phyloP scores from a whole-genome alignment of 1,140 invertebrate genomes.

The Leptinotarsa texana region DNA sequence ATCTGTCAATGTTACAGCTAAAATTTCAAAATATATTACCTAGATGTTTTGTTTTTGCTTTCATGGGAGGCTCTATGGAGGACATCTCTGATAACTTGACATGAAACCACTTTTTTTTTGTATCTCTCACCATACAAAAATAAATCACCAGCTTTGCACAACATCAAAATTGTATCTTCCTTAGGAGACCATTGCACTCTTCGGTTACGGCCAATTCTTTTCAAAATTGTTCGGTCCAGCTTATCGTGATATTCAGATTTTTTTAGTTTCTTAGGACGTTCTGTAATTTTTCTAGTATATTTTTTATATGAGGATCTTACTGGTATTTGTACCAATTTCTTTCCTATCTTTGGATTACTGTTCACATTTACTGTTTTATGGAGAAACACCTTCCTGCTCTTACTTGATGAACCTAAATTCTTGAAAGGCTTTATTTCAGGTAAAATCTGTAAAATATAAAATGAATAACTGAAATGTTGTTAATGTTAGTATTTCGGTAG shows the following conservation, averaged over 20 bases:
- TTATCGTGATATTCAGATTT: slow-evolving; percentile 63
- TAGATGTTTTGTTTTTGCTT: slow-evolving; percentile 62
- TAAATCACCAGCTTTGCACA: slow-evolving; percentile 69
- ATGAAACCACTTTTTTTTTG: slow-evolving; percentile 58
- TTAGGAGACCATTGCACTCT: slow-evolving; percentile 65
- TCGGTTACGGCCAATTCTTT: slow-evolving; percentile 63
- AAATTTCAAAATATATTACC: slow-evolving; percentile 19
- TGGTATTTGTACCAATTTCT: slow-evolving; percentile 3
- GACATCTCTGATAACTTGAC: slow-evolving; percentile 65
- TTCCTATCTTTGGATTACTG: slow-evolving; percentile 8
- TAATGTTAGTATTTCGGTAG: too few species aligned
- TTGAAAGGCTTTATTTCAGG: slow-evolving; percentile 21
- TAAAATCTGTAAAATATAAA: neutral
- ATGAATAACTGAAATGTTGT: too few species aligned
- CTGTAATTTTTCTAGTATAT: slow-evolving; percentile 18
- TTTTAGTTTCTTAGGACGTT: slow-evolving; percentile 10
- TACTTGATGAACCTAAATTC: slow-evolving; percentile 11
- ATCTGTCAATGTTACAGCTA: neutral
- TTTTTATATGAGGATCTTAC: slow-evolving; percentile 7
- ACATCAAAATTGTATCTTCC: slow-evolving; percentile 69
- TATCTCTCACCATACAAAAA: slow-evolving; percentile 64
- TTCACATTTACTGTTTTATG: slow-evolving; percentile 21
- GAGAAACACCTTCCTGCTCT: slow-evolving; percentile 24
- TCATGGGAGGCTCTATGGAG: slow-evolving; percentile 62
- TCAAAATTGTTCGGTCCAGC: slow-evolving; percentile 68